Percentiles rank a stretch among this genome's conserved stretches.
These are phyloP conservation scores for Dendropsophus ebraccatus DNA, from an alignment of 2,113 vertebrate species.

Conservation along the genomic window DNA sequence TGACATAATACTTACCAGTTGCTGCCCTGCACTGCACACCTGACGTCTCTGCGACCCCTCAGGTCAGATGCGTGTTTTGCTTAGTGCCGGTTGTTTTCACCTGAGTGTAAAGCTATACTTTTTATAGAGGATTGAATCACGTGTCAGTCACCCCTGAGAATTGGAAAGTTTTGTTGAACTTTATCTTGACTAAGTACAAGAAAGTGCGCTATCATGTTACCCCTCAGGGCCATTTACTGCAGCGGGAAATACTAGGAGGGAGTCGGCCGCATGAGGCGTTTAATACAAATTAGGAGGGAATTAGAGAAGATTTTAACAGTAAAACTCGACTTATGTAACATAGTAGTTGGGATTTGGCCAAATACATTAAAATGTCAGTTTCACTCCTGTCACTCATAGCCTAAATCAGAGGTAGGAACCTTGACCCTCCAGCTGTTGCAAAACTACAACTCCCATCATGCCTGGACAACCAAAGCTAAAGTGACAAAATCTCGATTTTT, in stretches of 20 bases:
- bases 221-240: constrained; percentile 23
- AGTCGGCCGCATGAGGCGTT: constrained; percentile 21
- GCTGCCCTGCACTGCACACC: neutral
- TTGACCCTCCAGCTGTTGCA: too few relatives aligned
- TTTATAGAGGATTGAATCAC: constrained; percentile 49
- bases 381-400: constrained; percentile 12
- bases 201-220: constrained; percentile 28
- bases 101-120: constrained; percentile 40
- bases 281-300: constrained; percentile 45
- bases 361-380: constrained; percentile 9
- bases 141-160: constrained; percentile 24
- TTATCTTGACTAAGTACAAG: constrained; percentile 1
- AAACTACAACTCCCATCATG: too few relatives aligned
- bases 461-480: too few relatives aligned
- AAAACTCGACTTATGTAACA: constrained; percentile 40
- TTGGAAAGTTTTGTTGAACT: neutral
- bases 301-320: constrained; percentile 38
- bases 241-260: constrained; percentile 23
- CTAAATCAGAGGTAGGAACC: too few relatives aligned
- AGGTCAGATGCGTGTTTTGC: constrained; percentile 29
- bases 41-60: constrained; percentile 5
- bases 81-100: constrained; percentile 38
- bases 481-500: neutral
- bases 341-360: constrained; percentile 30
- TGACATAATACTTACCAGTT: neutral